A percentile compares a stretch with the other conserved stretches of the same genome.
These are phyloP conservation scores for Ptilorrhoa leucosticta DNA, from an alignment of 2,113 vertebrate species.

Conservation along the genomic window DNA sequence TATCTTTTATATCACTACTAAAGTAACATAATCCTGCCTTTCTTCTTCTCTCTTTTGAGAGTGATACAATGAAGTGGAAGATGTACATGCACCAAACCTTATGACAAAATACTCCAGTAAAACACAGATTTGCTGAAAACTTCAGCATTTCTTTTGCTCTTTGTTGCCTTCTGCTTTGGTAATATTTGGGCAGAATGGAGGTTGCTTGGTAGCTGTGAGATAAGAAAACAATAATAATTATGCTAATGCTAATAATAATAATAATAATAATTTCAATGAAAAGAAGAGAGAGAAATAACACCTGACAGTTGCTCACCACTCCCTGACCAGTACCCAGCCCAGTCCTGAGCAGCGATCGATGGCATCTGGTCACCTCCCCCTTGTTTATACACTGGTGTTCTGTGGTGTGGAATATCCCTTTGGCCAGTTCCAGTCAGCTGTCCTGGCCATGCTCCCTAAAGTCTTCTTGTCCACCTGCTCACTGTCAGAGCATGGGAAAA, in stretches of 20 bases:
- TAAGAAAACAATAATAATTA: background rate
- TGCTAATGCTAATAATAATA: background rate
- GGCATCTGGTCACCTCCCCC: background rate
- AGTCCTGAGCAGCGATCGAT: rapidly evolving
- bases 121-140: background rate
- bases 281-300: background rate
- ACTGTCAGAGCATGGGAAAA: background rate
- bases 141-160: background rate
- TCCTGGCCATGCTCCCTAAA: background rate
- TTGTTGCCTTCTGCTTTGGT: background rate
- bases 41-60: background rate
- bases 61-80: background rate
- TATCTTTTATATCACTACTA: background rate
- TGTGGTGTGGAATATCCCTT: background rate
- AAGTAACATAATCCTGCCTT: background rate
- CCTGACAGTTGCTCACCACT: background rate
- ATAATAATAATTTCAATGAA: background rate
- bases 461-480: background rate
- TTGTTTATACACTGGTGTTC: background rate
- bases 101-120: background rate
- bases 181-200: background rate
- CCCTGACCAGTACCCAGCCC: background rate
- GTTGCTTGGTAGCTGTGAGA: background rate
- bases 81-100: background rate
- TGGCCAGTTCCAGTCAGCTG: background rate